These are phyloP conservation scores for Lacanobia oleracea DNA, from an alignment of 2,888 invertebrate species.

Conservation along the genomic window DNA sequence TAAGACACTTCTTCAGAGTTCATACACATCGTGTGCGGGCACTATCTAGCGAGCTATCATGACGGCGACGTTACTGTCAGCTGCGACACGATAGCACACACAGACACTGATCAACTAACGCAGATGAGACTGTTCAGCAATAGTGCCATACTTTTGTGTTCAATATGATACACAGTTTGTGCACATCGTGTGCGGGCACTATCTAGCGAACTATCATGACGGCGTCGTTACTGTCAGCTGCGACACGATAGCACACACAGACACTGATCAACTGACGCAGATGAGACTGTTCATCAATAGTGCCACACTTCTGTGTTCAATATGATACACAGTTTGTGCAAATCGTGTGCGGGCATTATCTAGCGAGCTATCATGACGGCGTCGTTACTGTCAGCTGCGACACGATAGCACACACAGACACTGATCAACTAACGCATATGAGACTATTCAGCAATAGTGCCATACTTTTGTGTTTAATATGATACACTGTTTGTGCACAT, in stretches of 20 bases:
- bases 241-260: conserved; percentile 78
- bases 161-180: conserved; percentile 51
- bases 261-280: conserved; percentile 71
- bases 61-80: conserved; percentile 84
- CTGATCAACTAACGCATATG: conserved; percentile 63
- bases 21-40: conserved; percentile 84
- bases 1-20: conserved; percentile 13
- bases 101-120: conserved; percentile 69
- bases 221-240: conserved; percentile 83
- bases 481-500: conserved; percentile 62
- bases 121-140: conserved; percentile 21
- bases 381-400: conserved; percentile 83
- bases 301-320: conserved; percentile 67
- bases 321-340: conserved; percentile 46
- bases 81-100: conserved; percentile 76
- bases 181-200: conserved; percentile 84
- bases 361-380: conserved; percentile 74
- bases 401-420: conserved; percentile 78
- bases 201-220: conserved; percentile 82
- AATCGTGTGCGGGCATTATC: conserved; percentile 87
- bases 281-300: conserved; percentile 22
- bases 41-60: conserved; percentile 82
- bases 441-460: conserved; percentile 34
- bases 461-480: conserved; percentile 68
- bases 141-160: conserved; percentile 67